Base-by-base conservation (phyloP, 2,797 vertebrate genomes). In the Esox lucius region DNA sequence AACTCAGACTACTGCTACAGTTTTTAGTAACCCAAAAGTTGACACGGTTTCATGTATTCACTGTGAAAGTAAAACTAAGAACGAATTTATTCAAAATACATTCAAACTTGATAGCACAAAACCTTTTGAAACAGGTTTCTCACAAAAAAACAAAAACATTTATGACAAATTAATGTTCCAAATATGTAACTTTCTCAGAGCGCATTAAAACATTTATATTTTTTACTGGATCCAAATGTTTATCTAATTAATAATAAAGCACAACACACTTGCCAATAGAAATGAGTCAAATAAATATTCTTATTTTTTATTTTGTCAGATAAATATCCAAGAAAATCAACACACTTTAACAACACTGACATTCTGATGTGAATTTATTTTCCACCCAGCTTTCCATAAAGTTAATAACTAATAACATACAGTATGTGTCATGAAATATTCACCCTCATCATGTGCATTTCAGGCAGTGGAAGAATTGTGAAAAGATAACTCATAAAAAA, bases 151-250 rank as follows among this genome's bases (percentile, higher is more conserved):
- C 31, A 31, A 8, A 64, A 17, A 33, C 49, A 26, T 56, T 68
- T 49, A 39, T 79, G 70, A 51, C 61, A 75, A 68, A 72, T 75
- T 39, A 42, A 70, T 76, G 70, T 53, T 17, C n/a, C 35, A 61
- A 64, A 72, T 74, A 77, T 77, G 72, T 71, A 74, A 68, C 74
- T 77, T 74, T 68, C 24, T 62, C 42, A 2, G 26, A 49, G 75
- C 31, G 72, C 65, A 81, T 70, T 70, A 76, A 75, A 81, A 65
- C 67, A 77, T 72, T 62, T 8, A 39, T 67, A 65, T 53, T 67
- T 12, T 68, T 51, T 46, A 70, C 62, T 49, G 6, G 22, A 61
- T 61, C 56, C 24, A n/a, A 24, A 24, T 15, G 4, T 66, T 16
- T 13, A 24, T 16, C 35, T 65, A 8, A 68, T 66, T 48, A 76